A percentile compares a stretch with the other conserved stretches of the same genome.
phyloP scores from a whole-genome alignment of 2,113 vertebrate species.

The Nesogale talazaci region DNA sequence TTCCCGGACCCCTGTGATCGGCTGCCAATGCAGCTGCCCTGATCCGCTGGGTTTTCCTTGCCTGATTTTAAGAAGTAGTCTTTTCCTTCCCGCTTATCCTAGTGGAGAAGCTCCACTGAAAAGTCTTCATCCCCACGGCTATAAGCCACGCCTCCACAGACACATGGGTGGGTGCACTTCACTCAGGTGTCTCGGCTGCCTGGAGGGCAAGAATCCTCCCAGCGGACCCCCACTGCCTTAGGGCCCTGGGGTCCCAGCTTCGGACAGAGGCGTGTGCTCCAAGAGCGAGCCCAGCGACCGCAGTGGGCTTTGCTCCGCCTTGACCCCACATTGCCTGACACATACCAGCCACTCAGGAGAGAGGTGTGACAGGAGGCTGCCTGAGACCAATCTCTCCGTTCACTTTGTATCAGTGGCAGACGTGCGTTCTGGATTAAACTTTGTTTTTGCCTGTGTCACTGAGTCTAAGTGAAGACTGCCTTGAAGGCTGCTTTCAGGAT shows the following conservation, averaged over 20 bases:
- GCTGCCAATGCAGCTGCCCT: not conserved
- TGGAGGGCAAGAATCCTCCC: not conserved
- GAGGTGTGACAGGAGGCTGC: not conserved
- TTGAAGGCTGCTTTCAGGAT: not conserved
- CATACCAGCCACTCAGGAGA: not conserved
- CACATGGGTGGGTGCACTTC: not conserved
- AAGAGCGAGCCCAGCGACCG: not conserved
- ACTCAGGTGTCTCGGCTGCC: not conserved
- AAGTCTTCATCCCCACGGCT: not conserved
- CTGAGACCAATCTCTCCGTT: not conserved
- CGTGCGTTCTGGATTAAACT: slow-evolving; percentile 1
- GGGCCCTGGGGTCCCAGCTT: no score
- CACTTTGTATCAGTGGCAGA: not conserved
- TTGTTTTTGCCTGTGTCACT: not conserved
- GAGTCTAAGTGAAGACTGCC: not conserved
- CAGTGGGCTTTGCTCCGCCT: not conserved
- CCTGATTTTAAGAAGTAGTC: not conserved
- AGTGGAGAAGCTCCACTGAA: not conserved
- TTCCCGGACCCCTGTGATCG: not conserved
- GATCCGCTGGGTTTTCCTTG: not conserved
- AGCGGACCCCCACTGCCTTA: not conserved
- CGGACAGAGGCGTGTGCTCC: not conserved
- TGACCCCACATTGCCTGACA: not conserved
- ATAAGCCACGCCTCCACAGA: not conserved
- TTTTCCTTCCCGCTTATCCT: not conserved